These are phyloP conservation scores for Drosophila peninsularis DNA, from an alignment of 2,888 invertebrate genomes.

Conservation along the genomic window DNA sequence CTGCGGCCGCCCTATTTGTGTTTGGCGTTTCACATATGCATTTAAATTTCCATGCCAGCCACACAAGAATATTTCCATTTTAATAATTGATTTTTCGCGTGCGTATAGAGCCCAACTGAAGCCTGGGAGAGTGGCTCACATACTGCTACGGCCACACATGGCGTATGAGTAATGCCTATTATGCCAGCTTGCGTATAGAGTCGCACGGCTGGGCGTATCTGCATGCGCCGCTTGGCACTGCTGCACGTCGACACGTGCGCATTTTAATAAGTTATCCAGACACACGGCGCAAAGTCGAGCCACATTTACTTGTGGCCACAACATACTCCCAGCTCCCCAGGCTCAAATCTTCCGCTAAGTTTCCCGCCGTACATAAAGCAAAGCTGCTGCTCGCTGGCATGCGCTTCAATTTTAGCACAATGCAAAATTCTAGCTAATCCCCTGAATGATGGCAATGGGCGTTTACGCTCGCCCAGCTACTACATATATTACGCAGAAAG, in stretches of 20 bases:
- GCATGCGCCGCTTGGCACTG: constrained; percentile 62
- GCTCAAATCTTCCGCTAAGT: constrained; percentile 61
- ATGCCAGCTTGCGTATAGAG: constrained; percentile 39
- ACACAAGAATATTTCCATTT: constrained; percentile 66
- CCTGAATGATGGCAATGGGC: constrained; percentile 24
- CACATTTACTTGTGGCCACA: constrained; percentile 42
- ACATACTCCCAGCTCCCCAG: constrained; percentile 7
- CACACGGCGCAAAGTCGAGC: constrained; percentile 33
- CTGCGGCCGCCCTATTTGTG: constrained; percentile 40
- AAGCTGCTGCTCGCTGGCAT: constrained; percentile 27
- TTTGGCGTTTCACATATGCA: constrained; percentile 61
- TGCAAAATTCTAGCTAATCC: constrained; percentile 12
- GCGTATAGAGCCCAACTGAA: constrained; percentile 55
- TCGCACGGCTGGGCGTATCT: constrained; percentile 48
- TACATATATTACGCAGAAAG: constrained; percentile 6
- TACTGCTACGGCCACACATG: constrained; percentile 20
- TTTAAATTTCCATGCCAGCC: constrained; percentile 49
- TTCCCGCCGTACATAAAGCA: constrained; percentile 30
- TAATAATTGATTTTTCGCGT: constrained; percentile 77
- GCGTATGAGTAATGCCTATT: constrained; percentile 61
- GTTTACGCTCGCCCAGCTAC: constrained; percentile 2
- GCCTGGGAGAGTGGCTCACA: constrained; percentile 4
- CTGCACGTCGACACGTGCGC: constrained; percentile 72
- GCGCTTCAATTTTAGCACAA: constrained; percentile 17
- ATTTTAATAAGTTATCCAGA: constrained; percentile 65